A percentile compares a stretch with the other conserved stretches of the same genome.
phyloP scores from a whole-genome alignment of 2,888 invertebrate species.

The Apamea crenata region DNA sequence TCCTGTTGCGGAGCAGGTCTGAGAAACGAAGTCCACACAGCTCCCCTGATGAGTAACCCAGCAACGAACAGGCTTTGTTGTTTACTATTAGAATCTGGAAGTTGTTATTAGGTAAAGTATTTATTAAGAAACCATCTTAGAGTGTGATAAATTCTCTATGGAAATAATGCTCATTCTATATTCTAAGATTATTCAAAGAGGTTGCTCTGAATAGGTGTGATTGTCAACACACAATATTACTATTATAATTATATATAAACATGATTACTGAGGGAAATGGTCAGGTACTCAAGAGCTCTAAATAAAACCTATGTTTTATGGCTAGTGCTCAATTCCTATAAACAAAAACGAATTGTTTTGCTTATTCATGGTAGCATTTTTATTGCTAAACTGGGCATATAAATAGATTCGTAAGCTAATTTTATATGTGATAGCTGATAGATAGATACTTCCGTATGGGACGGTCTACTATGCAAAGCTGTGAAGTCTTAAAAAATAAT shows the following conservation, averaged over 20 bases:
- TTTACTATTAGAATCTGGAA: conserved; percentile 92
- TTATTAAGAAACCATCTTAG: neutral
- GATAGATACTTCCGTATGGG: too few relatives aligned
- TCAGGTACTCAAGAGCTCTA: neutral
- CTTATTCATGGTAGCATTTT: too few relatives aligned
- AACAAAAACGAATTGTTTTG: too few relatives aligned
- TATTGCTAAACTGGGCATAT: too few relatives aligned
- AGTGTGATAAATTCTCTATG: too few relatives aligned
- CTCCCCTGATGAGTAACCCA: conserved; percentile 90
- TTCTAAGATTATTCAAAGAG: neutral
- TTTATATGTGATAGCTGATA: too few relatives aligned
- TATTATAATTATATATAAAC: neutral
- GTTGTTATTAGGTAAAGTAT: neutral
- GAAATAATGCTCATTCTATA: neutral
- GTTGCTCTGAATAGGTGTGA: neutral
- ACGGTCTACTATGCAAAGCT: too few relatives aligned
- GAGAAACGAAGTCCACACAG: conserved; percentile 88
- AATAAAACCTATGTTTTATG: neutral
- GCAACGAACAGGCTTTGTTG: conserved; percentile 91
- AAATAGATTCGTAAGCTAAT: too few relatives aligned
- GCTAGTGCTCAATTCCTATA: too few relatives aligned
- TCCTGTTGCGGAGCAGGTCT: conserved; percentile 88
- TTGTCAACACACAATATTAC: neutral
- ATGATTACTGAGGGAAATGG: neutral
- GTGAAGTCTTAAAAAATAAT: too few relatives aligned